Evolutionary conservation across 2,888 invertebrate species (phyloP), one percentile per base, ranked within the genome.

Genomic region (Eremobia ochroleuca): DNA sequence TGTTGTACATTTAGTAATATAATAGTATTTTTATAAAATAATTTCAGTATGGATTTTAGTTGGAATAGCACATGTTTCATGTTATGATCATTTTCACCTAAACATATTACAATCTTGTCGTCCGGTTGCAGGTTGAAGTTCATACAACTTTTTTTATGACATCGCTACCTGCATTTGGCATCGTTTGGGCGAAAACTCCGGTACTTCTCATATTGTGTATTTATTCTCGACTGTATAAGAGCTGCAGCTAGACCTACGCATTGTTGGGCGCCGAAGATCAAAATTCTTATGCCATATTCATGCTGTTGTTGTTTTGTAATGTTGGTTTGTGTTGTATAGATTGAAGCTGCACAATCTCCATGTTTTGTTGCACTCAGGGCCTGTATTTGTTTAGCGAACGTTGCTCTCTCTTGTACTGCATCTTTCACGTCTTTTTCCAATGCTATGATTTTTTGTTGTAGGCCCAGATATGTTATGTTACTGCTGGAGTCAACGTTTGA

Each of bases 171-270:
- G 67, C 34, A 52, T 67, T 67, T 21, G 52, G 67, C 49, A 34
- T 34, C 31, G 67, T 66, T 49, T 49, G 49, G 25, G 67, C 31
- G 34, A 67, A 25, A 21, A 52, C 49, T 34, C 21, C 34, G 55
- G n/a, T 55, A 49, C 49, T 52, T 68, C 18, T 37, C 55, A 37
- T 55, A 68, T 52, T 68, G 34, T n/a, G 68, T 52, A 40, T 3
- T 55, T 15, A 3, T n/a, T 68, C 55, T 55, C 6, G n/a, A 68
- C 1, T n/a, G n/a, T 25, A n/a, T n/a, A 15, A 52, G 34, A 13
- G 68, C 52, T 15, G 70, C 59, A 43, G 70, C 59, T 2, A 70
- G 70, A 31, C 71, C 71, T n/a, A 61, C 61, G 18, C 34, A 61
- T 71, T 46, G 71, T 46, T 59, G 70, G 25, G 70, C 31, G 31